These are phyloP conservation scores for Sphecodes monilicornis DNA, from an alignment of 2,888 invertebrate genomes.

Conservation along the genomic window DNA sequence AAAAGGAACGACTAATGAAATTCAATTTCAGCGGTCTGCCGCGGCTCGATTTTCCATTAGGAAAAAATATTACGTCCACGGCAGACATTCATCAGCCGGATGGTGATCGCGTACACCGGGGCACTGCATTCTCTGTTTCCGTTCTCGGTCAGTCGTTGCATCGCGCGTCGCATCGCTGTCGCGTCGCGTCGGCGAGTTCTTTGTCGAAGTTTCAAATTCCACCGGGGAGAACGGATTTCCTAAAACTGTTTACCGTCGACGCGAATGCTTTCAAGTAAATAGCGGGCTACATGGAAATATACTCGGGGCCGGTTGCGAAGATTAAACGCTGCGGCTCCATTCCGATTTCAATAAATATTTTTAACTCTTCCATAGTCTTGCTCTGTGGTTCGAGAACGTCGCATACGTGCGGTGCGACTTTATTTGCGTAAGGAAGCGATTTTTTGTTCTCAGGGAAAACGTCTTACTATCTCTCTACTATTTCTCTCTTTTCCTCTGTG, in stretches of 20 bases:
- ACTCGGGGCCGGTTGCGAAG: slow-evolving; percentile 41
- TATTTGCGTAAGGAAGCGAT: slow-evolving; percentile 39
- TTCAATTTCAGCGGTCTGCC: background rate
- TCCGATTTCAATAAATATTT: slow-evolving; percentile 52
- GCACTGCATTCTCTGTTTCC: background rate
- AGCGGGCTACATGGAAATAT: slow-evolving; percentile 49
- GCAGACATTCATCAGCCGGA: slow-evolving; percentile 6
- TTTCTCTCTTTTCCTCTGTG: background rate
- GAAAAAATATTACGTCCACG: slow-evolving; percentile 21
- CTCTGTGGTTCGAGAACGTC: background rate
- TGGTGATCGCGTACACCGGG: background rate
- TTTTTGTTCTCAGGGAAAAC: slow-evolving; percentile 15
- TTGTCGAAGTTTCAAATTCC: slow-evolving; percentile 44
- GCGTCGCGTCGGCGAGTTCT: slow-evolving; percentile 25
- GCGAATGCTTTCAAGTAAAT: slow-evolving; percentile 45
- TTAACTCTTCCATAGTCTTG: slow-evolving; percentile 39
- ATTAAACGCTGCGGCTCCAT: slow-evolving; percentile 34
- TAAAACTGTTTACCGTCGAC: slow-evolving; percentile 53
- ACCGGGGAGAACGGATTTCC: slow-evolving; percentile 34
- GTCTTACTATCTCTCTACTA: slow-evolving; percentile 2
- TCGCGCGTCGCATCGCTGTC: background rate
- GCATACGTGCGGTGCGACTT: background rate
- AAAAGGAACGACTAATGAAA: slow-evolving; percentile 9
- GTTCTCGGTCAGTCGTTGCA: background rate
- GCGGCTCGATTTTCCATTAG: background rate